Evolutionary conservation across 2,113 vertebrate species (phyloP), one percentile per base, ranked within the genome.

Genomic region (Centrocercus urophasianus): DNA sequence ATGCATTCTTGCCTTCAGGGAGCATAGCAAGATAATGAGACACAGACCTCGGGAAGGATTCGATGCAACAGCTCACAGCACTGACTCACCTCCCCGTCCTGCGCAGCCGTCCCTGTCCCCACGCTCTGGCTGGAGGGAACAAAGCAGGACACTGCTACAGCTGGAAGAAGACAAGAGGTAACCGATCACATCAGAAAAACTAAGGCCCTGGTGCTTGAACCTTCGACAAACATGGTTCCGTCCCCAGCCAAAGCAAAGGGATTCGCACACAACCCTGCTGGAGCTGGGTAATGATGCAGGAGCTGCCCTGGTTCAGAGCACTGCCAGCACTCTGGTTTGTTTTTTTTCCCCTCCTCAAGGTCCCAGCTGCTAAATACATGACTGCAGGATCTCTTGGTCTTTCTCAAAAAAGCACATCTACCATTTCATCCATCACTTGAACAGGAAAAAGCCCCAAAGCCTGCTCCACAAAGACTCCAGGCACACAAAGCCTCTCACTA

Each of bases 301-400:
- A 96, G 91, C 94, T 80, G 93, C 79, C 79, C 77, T 4, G 0
- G 4, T 61, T 43, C 40, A 4, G 71, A 88, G 83, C 59, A 0
- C 28, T 76, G 94, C 94, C 95, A 95, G 24, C 50, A 34, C 83
- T 40, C 83, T 88, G 61, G 76, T 83, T 90, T 88, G 73, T 15
- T 11, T 89, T 92, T 83, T 72, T 38, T 10, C 60, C 91, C 86
- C 89, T 92, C 80, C 83, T 65, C 76, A 66, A 74, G 65, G 86
- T 92, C 86, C 93, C 94, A 93, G 94, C 93, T 94, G 91, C 70
- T 88, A 92, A 86, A 93, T 17, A 38, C 67, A 86, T 7, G 91
- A 90, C 13, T 10, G 89, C 91, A 90, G 83, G 76, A 94, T 92
- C 88, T 88, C 86, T 38, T 69, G 65, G 72, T 30, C 88, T 73